A percentile compares a stretch with the other conserved stretches of the same genome.
phyloP scores from a whole-genome alignment of 1,140 invertebrate genomes.

The Oncopeltus fasciatus region DNA sequence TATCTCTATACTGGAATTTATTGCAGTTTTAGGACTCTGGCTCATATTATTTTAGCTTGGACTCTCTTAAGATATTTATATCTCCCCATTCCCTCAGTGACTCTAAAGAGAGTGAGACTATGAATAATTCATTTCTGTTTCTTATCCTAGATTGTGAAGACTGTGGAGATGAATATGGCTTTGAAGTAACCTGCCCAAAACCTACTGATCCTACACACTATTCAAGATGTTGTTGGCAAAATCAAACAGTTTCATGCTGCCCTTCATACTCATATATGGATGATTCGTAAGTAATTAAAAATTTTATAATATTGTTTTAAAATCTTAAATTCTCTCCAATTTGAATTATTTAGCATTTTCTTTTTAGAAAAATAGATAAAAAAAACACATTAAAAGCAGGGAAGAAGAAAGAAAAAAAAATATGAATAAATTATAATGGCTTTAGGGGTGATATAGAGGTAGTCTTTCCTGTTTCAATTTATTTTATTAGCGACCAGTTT shows the following conservation, averaged over 20 bases:
- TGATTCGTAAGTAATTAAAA: constrained; percentile 7
- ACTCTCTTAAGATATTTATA: too few relatives aligned
- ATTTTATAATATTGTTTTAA: not conserved
- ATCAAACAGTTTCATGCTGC: not conserved
- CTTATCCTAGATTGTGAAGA: too few relatives aligned
- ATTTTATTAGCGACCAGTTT: too few relatives aligned
- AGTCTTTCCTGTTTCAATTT: not conserved
- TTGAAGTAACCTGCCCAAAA: not conserved
- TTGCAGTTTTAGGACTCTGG: too few relatives aligned
- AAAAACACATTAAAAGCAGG: not conserved
- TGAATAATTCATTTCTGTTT: too few relatives aligned
- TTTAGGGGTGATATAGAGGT: not conserved
- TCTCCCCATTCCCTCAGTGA: too few relatives aligned
- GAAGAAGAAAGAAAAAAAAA: not conserved
- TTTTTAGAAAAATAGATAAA: not conserved
- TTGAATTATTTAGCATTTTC: not conserved
- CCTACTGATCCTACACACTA: not conserved
- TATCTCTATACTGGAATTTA: too few relatives aligned
- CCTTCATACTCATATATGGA: not conserved
- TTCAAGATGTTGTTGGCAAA: constrained; percentile 6
- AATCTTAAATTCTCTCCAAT: not conserved
- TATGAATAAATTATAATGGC: not conserved
- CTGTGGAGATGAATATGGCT: not conserved
- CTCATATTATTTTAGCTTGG: too few relatives aligned
- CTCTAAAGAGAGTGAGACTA: too few relatives aligned